Evolutionary conservation across 2,888 invertebrate species (phyloP), one percentile per base, ranked within the genome.

Genomic region (Patella pellucida): DNA sequence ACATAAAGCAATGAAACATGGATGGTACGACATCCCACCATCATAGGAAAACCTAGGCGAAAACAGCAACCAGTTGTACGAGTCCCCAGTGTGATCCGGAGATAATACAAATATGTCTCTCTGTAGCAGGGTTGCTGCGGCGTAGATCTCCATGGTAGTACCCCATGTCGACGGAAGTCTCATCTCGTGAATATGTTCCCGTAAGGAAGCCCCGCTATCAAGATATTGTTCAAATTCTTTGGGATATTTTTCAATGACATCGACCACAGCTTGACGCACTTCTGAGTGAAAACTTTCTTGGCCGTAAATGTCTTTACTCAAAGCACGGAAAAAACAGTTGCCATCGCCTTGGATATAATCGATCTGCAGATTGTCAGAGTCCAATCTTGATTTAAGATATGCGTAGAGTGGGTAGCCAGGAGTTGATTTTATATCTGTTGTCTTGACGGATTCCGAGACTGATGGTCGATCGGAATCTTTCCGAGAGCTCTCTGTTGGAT

Each of bases 301-400:
- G 14, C 84, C 84, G 78, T 86, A 87, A 31, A 86, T 80, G 7
- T 84, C 83, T 78, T 88, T 88, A 77, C 86, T 86, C 51, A 88
- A 74, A n/a, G 86, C 86, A 16, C 86, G 77, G 75, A 88, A 87
- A 74, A 88, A 85, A 74, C 87, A 88, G 75, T 88, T 88, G 41
- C 87, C 87, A 81, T 88, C 87, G 2, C 86, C 87, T 76, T 73
- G 79, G 50, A 88, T 85, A 77, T 82, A 83, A 75, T 88, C 87
- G 54, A 88, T 79, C 74, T 81, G 81, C 74, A 86, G 71, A 9
- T 81, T 81, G 41, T 83, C 83, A 9, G 69, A 79, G 9, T 73
- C 72, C 27, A 87, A 77, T 52, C 82, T 78, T 11, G 74, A 70
- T 72, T 83, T 81, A 12, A 87, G 77, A 19, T 81, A 80, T 19